Evolutionary conservation across 64 coral and sea anemone genomes (phyloP).

Genomic region (Pocillopora damicornis): DNA sequence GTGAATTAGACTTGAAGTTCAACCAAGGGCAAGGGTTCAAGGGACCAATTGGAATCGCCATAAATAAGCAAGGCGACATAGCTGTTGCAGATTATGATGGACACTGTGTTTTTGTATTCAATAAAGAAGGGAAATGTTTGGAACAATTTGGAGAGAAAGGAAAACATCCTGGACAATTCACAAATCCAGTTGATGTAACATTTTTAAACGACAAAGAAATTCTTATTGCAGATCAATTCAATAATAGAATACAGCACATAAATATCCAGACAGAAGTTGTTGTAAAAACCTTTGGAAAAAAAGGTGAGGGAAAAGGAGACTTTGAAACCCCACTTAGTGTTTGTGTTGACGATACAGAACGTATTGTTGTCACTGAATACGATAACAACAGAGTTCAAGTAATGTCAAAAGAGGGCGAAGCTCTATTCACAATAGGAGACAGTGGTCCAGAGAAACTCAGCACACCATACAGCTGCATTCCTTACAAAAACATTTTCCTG

Average conservation of each 20-base stretch:
- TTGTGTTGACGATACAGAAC: neutral
- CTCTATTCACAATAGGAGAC: constrained; percentile 33
- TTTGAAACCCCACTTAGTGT: no score
- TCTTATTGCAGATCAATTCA: neutral
- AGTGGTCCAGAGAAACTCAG: constrained; percentile 26
- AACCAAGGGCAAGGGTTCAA: no score
- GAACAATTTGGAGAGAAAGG: neutral
- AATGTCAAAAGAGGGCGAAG: neutral
- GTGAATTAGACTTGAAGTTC: no score
- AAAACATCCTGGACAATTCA: neutral
- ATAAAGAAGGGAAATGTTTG: constrained; percentile 1
- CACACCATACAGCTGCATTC: neutral
- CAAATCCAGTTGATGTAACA: neutral
- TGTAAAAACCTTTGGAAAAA: no score
- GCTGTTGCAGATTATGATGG: neutral
- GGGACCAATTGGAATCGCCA: no score
- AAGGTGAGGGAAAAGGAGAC: no score
- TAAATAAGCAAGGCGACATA: neutral
- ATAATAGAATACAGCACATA: constrained; percentile 26
- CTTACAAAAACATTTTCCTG: constrained; percentile 12
- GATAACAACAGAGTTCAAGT: neutral
- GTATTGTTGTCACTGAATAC: constrained; percentile 25
- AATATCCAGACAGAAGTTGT: neutral
- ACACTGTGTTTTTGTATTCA: neutral
- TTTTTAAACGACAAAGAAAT: neutral